Evolutionary conservation across 2,888 invertebrate genomes (phyloP).

Genomic region (Trichopoda pennipes): DNA sequence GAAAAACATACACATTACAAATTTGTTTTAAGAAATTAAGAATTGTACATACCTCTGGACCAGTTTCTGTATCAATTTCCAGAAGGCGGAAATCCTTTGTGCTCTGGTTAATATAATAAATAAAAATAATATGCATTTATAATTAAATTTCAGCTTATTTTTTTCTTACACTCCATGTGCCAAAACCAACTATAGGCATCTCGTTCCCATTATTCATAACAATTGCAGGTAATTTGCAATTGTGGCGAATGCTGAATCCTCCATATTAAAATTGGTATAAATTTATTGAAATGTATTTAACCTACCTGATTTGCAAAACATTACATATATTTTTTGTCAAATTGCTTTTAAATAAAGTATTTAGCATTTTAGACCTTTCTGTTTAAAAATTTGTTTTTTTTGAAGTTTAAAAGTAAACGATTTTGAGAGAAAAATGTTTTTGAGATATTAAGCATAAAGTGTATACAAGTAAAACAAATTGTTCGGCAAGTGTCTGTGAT

Average conservation of each 20-base stretch:
- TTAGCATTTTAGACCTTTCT: background rate
- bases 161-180: constrained; percentile 88
- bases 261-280: background rate
- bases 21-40: background rate
- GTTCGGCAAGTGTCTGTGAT: no score
- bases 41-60: background rate
- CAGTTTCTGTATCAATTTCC: background rate
- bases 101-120: background rate
- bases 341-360: background rate
- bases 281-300: background rate
- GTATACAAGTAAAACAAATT: no score
- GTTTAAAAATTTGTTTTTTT: background rate
- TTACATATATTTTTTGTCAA: background rate
- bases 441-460: no score
- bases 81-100: background rate
- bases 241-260: constrained; percentile 37
- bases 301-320: constrained; percentile 7
- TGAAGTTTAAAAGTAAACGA: constrained; percentile 8
- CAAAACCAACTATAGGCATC: constrained; percentile 87
- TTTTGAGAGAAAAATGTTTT: background rate
- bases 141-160: background rate
- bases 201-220: constrained; percentile 83
- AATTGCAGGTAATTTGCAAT: constrained; percentile 45
- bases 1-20: background rate
- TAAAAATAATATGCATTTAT: background rate